Evolutionary conservation across 1,140 invertebrate species (phyloP).

Genomic region (Aphaenogaster ashmeadi): DNA sequence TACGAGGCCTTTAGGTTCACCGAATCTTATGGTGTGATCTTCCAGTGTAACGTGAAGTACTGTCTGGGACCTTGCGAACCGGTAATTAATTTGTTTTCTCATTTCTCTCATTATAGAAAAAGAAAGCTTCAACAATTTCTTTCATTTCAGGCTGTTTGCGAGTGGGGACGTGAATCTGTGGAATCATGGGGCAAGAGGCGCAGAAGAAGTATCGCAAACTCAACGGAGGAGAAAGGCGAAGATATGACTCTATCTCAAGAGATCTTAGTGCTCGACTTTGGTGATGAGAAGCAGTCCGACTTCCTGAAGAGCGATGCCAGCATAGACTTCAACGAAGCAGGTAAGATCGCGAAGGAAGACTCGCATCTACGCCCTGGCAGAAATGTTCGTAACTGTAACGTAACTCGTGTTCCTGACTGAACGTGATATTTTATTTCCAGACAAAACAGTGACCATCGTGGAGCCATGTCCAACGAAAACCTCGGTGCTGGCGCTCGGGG

Average conservation of each 20-base stretch:
- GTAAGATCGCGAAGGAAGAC: slow-evolving; percentile 70
- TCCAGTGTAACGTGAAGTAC: slow-evolving; percentile 99
- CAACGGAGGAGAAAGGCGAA: slow-evolving; percentile 91
- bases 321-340: slow-evolving; percentile 90
- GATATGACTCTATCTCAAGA: slow-evolving; percentile 98
- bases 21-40: slow-evolving; percentile 98
- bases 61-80: slow-evolving; percentile 98
- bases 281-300: slow-evolving; percentile 94
- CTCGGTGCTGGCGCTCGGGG: slow-evolving; percentile 94
- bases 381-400: not conserved
- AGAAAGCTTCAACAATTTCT: slow-evolving; percentile 69
- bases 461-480: slow-evolving; percentile 96
- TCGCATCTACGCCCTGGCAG: not conserved
- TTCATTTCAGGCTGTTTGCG: slow-evolving; percentile 92
- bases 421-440: slow-evolving; percentile 87
- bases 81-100: slow-evolving; percentile 87
- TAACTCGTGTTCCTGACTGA: not conserved
- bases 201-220: slow-evolving; percentile 89
- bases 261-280: slow-evolving; percentile 96
- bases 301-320: slow-evolving; percentile 93
- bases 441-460: slow-evolving; percentile 95
- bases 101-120: not conserved
- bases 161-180: slow-evolving; percentile 95
- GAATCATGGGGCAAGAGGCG: slow-evolving; percentile 96
- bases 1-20: slow-evolving; percentile 98